Evolutionary conservation across 2,888 invertebrate genomes (phyloP).

Genomic region (Chamaedrilus cognettii): DNA sequence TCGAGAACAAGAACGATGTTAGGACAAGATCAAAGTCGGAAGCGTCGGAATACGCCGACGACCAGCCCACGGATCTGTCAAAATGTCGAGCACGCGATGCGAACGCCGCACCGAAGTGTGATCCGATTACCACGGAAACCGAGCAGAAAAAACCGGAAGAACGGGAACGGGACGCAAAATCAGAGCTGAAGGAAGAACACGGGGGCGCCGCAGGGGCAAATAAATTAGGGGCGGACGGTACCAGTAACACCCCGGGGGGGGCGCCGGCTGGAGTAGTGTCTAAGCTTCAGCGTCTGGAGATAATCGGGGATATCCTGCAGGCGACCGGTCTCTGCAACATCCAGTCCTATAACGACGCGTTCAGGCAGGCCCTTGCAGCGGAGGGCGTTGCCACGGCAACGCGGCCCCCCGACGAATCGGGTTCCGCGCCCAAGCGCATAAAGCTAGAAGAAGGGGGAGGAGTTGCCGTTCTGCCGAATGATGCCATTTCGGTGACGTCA

Average conservation of each 20-base stretch:
- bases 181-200: no score
- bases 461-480: neutral
- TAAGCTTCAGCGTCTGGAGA: conserved; percentile 3
- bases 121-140: no score
- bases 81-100: conserved; percentile 4
- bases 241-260: no score
- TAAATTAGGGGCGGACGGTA: no score
- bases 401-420: neutral
- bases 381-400: neutral
- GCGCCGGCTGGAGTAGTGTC: no score
- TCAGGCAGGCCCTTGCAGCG: conserved; percentile 74
- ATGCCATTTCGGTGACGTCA: neutral
- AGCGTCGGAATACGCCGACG: neutral
- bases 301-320: conserved; percentile 95
- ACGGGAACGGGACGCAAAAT: no score
- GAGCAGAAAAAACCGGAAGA: no score
- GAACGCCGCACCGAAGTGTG: neutral
- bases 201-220: no score
- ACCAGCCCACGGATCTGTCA: conserved; percentile 17
- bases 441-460: neutral
- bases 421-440: neutral
- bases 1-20: no score
- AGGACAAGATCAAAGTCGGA: no score
- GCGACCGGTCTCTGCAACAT: no score
- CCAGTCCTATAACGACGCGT: conserved; percentile 96